Percentiles rank a stretch among this genome's conserved stretches.
These are phyloP conservation scores for Rhabdomys pumilio DNA, from an alignment of 2,797 vertebrate species.

Conservation along the genomic window DNA sequence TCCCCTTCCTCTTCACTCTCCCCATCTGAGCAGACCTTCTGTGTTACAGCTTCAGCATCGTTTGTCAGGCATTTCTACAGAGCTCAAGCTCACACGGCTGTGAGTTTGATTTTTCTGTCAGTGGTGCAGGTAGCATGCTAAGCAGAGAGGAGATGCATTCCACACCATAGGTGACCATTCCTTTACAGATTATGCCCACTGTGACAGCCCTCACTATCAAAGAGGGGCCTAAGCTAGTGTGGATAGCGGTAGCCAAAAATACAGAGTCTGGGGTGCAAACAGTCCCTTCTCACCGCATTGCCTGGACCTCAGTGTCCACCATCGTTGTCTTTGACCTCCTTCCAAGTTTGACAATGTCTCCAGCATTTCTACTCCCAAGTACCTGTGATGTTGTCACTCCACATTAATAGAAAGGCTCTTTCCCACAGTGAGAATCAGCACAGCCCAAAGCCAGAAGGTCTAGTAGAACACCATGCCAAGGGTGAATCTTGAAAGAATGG, in stretches of 20 bases:
- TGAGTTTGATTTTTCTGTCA: neutral
- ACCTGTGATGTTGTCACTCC: constrained; percentile 65
- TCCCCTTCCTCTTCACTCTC: neutral
- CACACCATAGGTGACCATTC: neutral
- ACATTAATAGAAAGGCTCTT: constrained; percentile 66
- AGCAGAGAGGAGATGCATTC: neutral
- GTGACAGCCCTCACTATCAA: constrained; percentile 29
- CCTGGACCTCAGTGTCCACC: rapidly evolving
- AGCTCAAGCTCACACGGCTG: neutral
- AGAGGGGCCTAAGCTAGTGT: constrained; percentile 58
- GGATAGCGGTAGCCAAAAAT: constrained; percentile 75
- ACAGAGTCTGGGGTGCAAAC: constrained; percentile 67
- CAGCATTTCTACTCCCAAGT: constrained; percentile 54
- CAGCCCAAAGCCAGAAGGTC: neutral
- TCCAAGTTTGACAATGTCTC: neutral
- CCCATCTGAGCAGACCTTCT: neutral
- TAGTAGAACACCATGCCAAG: too few relatives aligned
- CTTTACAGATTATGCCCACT: constrained; percentile 1
- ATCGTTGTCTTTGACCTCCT: too few relatives aligned
- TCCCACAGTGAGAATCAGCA: constrained; percentile 33
- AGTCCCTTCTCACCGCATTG: constrained; percentile 44
- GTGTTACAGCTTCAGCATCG: neutral
- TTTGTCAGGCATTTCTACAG: neutral
- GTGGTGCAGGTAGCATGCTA: neutral
- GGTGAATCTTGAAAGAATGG: neutral